A percentile compares a stretch with the other conserved stretches of the same genome.
Conservation (phyloP, 2,888 invertebrate genomes). For the Ceriagrion tenellum region DNA sequence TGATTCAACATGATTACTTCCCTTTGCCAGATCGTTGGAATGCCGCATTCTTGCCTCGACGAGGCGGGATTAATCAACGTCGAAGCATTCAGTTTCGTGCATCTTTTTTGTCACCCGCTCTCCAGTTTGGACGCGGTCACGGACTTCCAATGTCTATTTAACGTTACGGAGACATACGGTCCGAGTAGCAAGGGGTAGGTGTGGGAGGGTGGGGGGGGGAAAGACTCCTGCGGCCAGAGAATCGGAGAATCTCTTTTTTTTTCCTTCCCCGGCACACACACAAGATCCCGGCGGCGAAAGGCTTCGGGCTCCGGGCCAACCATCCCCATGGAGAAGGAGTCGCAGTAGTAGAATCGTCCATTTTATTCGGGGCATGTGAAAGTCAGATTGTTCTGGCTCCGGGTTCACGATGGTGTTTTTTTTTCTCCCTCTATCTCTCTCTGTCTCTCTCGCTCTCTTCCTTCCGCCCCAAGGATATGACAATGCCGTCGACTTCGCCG, state of each 20-base stretch:
- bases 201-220: neutral
- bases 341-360: neutral
- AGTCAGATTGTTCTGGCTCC: conserved; percentile 7
- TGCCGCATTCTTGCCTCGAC: neutral
- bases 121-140: neutral
- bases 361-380: conserved; percentile 27
- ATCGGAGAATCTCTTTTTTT: neutral
- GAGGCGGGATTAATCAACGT: neutral
- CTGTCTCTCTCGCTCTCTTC: too few relatives aligned
- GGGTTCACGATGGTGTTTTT: neutral
- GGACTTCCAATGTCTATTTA: neutral
- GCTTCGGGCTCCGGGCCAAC: neutral
- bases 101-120: neutral
- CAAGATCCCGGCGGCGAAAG: neutral
- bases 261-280: neutral
- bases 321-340: neutral
- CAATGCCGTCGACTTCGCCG: neutral
- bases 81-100: neutral
- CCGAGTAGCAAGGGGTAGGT: neutral
- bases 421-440: too few relatives aligned
- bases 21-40: neutral
- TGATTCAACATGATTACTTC: neutral
- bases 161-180: neutral
- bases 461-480: neutral
- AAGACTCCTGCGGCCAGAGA: neutral